Base-by-base conservation (phyloP, 2,797 vertebrate genomes). In the Pseudochirops cupreus region DNA sequence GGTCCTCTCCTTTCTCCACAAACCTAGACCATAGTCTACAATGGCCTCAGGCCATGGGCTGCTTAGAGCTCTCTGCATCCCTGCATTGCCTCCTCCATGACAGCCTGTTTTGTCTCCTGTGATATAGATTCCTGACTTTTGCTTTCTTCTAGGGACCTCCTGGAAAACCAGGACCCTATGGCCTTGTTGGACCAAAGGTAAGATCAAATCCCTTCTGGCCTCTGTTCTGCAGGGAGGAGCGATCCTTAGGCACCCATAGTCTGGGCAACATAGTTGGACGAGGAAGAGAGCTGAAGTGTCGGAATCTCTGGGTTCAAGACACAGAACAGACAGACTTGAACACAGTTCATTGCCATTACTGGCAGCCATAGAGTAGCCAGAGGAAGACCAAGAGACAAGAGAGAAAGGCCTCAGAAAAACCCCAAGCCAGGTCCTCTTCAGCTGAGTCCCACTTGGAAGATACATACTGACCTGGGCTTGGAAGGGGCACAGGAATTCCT, bases 151-250 rank as follows among this genome's bases (percentile, higher is more conserved):
- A 99, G 99, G 99, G 99, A 55, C 39, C 98, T 0, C 94, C 98
- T 90, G 99, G 99, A 62, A 97, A 99, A 56, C 98, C 99, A 4
- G 99, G 99, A 29, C 97, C 98, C 0, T 96, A 56, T 0, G 99
- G 99, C 62, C 97, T 98, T 0, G 95, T 98, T 0, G 99, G 99
- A 91, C 99, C 99, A 96, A 99, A 99, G 99, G 99, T 99, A 98
- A 82, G 89, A 16, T 59, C 57, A 28, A 93, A 56, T 18, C 82
- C 28, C 7, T 11, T 52, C 5, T 87, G 67, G 28, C 13, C 67
- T 95, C 87, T 53, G 62, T 62, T 24, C 91, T 53, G 91, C 93
- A 24, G 31, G 67, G 52, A 53, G 1, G 0, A 1, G 59, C 89
- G 90, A 94, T 31, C 87, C 74, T 46, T 14, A 29, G 74, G 91